Evolutionary conservation across 2,797 vertebrate genomes (phyloP).

Genomic region (Ctenopoma multispine): DNA sequence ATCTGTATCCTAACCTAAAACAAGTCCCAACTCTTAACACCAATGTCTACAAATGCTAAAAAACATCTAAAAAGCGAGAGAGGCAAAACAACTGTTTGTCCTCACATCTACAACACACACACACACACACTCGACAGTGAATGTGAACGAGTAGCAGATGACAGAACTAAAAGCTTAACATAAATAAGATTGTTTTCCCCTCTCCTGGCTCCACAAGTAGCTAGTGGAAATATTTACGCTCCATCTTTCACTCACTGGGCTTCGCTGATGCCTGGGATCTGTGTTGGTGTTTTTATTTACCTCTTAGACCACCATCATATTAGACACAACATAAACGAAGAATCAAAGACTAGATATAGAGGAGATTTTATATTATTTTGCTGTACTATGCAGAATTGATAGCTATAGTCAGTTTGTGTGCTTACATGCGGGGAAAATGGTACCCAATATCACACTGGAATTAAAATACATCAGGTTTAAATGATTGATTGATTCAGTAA

Average conservation of each 20-base stretch:
- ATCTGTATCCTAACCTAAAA: not conserved
- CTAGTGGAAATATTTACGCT: constrained; percentile 76
- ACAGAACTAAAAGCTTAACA: constrained; percentile 50
- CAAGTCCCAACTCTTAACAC: not conserved
- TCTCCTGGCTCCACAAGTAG: constrained; percentile 70
- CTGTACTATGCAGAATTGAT: constrained; percentile 43
- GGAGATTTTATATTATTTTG: constrained; percentile 46
- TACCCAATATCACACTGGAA: constrained; percentile 8
- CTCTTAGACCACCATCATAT: constrained; percentile 55
- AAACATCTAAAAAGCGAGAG: constrained; percentile 5
- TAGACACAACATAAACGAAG: constrained; percentile 43
- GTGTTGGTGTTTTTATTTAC: constrained; percentile 70
- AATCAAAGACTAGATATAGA: constrained; percentile 38
- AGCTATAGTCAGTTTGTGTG: constrained; percentile 28
- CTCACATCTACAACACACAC: constrained; percentile 6
- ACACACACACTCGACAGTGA: constrained; percentile 2
- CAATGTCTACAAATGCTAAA: constrained; percentile 11
- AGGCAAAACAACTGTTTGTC: not conserved
- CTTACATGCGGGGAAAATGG: constrained; percentile 1
- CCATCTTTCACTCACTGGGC: constrained; percentile 55
- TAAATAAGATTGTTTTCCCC: constrained; percentile 57
- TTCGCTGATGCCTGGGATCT: constrained; percentile 46
- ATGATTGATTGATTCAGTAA: not conserved
- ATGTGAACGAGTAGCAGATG: constrained; percentile 64
- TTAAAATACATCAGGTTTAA: not conserved